Percentiles rank a stretch among this genome's conserved stretches.
Conservation (phyloP, 2,888 invertebrate genomes). For the Bellardia bayeri region DNA sequence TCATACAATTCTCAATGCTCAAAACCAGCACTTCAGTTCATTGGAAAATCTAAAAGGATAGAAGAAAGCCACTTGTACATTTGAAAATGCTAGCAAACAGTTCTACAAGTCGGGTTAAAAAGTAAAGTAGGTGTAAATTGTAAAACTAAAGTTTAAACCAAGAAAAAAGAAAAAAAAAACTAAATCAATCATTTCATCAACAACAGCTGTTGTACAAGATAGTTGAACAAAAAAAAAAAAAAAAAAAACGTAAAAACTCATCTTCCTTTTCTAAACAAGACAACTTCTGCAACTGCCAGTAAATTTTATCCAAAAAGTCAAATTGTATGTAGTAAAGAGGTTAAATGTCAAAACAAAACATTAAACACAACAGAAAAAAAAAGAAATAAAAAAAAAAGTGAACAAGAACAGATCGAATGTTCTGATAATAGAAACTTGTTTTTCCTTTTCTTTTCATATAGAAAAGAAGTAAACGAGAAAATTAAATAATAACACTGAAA, state of each 20-base stretch:
- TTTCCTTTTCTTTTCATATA: constrained; percentile 21
- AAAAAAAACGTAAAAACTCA: constrained; percentile 13
- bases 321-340: constrained; percentile 40
- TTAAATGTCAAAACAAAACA: constrained; percentile 67
- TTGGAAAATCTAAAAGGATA: too few species aligned
- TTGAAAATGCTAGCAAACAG: too few species aligned
- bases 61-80: too few species aligned
- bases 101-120: too few species aligned
- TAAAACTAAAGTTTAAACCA: too few species aligned
- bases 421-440: constrained; percentile 63
- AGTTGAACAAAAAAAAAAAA: constrained; percentile 17
- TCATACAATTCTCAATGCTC: too few species aligned
- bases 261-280: not conserved
- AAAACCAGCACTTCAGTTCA: too few species aligned
- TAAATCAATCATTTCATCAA: constrained; percentile 67
- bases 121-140: too few species aligned
- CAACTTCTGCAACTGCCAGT: not conserved
- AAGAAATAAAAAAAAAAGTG: not conserved
- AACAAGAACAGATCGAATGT: constrained; percentile 60
- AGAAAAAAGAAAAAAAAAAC: not conserved
- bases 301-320: constrained; percentile 15
- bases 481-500: not conserved
- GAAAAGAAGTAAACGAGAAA: not conserved
- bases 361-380: not conserved
- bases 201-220: constrained; percentile 34